These are phyloP conservation scores for Dicerorhinus sumatrensis DNA, from an alignment of 2,113 vertebrate species.

Conservation along the genomic window DNA sequence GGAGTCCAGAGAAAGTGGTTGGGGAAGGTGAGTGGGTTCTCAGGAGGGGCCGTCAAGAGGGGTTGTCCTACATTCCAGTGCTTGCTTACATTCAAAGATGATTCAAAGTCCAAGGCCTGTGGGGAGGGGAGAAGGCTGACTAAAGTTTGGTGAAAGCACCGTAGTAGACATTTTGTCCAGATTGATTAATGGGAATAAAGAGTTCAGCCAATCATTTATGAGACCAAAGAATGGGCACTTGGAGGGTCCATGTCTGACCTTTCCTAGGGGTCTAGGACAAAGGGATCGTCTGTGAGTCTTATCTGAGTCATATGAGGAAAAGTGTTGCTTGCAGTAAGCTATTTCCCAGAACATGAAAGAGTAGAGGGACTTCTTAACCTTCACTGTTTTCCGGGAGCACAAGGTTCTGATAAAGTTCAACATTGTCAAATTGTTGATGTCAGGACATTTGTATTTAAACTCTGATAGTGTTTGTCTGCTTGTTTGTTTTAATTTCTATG, in stretches of 20 bases:
- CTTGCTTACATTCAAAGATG: neutral
- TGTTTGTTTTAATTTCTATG: neutral
- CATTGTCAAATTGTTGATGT: neutral
- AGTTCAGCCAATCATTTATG: neutral
- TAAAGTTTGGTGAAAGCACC: neutral
- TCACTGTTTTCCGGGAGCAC: neutral
- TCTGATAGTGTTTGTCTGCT: neutral
- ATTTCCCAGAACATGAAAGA: neutral
- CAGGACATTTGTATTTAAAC: neutral
- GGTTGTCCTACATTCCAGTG: accelerated
- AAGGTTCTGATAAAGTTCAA: neutral
- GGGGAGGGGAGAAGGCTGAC: neutral
- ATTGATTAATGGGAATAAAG: neutral
- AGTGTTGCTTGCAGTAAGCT: neutral
- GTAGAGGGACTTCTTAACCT: neutral
- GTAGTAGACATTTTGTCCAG: neutral
- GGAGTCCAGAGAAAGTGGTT: neutral
- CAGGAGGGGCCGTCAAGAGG: neutral
- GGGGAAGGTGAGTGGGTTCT: neutral
- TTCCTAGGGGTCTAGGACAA: neutral
- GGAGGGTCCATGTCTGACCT: neutral
- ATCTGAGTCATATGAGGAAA: neutral
- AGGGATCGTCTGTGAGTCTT: neutral
- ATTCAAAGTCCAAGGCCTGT: neutral
- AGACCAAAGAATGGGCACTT: neutral